phyloP scores from a whole-genome alignment of 2,113 vertebrate species.

The Corydoras sp. region DNA sequence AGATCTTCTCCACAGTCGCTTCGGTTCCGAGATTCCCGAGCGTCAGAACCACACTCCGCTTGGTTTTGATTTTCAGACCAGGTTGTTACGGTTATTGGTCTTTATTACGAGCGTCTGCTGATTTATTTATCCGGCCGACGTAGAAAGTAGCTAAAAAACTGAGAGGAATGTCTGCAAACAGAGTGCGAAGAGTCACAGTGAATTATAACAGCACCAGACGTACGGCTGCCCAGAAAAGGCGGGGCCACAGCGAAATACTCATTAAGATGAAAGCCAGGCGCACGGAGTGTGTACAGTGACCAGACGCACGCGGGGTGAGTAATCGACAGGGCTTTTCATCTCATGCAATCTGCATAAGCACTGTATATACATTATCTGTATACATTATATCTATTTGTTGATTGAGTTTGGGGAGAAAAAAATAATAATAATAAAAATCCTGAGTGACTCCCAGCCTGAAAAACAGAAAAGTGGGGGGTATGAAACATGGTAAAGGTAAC shows the following conservation, averaged over 20 bases:
- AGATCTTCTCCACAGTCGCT: background rate
- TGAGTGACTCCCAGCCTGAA: too few relatives aligned
- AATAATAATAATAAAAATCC: too few relatives aligned
- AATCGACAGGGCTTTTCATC: slow-evolving; percentile 22
- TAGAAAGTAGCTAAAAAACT: slow-evolving; percentile 26
- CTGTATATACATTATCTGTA: too few relatives aligned
- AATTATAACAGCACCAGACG: slow-evolving; percentile 27
- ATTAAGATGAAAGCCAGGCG: slow-evolving; percentile 25
- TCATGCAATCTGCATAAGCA: slow-evolving; percentile 2
- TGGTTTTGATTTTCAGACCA: slow-evolving; percentile 29
- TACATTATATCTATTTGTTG: too few relatives aligned
- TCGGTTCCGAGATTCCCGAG: background rate
- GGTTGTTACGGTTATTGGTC: slow-evolving; percentile 27
- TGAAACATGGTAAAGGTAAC: too few relatives aligned
- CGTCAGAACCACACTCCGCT: background rate
- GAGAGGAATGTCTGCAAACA: slow-evolving; percentile 29
- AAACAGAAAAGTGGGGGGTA: too few relatives aligned
- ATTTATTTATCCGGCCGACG: slow-evolving; percentile 22
- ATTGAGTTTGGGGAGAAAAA: too few relatives aligned
- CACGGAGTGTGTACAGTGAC: slow-evolving; percentile 16
- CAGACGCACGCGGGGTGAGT: slow-evolving; percentile 15
- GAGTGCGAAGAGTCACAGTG: slow-evolving; percentile 26
- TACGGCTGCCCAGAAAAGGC: slow-evolving; percentile 24
- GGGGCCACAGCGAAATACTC: slow-evolving; percentile 23
- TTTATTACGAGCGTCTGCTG: slow-evolving; percentile 34